Evolutionary conservation across 2,113 vertebrate genomes (phyloP), one percentile per base, ranked within the genome.

Genomic region (Rattus rattus): DNA sequence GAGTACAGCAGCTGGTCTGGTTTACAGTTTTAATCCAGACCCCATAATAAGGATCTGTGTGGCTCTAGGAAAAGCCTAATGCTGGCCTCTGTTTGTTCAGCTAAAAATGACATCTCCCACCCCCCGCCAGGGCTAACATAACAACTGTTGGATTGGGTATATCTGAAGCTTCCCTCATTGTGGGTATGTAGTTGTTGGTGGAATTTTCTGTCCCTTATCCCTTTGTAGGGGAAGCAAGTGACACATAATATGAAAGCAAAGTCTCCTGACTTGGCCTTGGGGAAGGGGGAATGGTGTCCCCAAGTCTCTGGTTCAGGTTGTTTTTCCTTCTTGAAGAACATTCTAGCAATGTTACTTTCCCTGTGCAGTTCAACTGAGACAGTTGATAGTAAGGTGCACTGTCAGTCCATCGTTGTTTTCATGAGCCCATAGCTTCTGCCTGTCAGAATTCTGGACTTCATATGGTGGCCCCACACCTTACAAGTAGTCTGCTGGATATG

Each of bases 21-120:
- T 2, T 52, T 5, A 33, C n/a, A 22, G n/a, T 61, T 87, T 39
- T 22, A 56, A 39, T 43, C 33, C 39, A 65, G 43, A 28, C 24
- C 72, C 36, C 24, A 2, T 39, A 8, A 20, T 0, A 2, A 54
- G 6, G 10, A 69, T 24, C 20, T 0, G 2, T 43, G 47, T 0
- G 6, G 16, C 47, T 56, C 7, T 16, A 26, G 65, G 2, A 19
- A 47, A 36, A 28, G 14, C 63, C 84, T 49, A 80, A 16, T 26
- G 3, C 22, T 1, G 5, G n/a, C 73, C 61, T 87, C 39, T 4
- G 70, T 76, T 56, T 81, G 30, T 52, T 92, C 33, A 54, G 12
- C 43, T 69, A 16, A 59, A 65, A 49, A n/a, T 33, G 28, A 24
- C 0, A 11, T 20, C 43, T 7, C 89, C 12, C 17, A 4, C 5